Evolutionary conservation across 2,113 vertebrate genomes (phyloP), one percentile per base, ranked within the genome.

Genomic region (Cavia porcellus): DNA sequence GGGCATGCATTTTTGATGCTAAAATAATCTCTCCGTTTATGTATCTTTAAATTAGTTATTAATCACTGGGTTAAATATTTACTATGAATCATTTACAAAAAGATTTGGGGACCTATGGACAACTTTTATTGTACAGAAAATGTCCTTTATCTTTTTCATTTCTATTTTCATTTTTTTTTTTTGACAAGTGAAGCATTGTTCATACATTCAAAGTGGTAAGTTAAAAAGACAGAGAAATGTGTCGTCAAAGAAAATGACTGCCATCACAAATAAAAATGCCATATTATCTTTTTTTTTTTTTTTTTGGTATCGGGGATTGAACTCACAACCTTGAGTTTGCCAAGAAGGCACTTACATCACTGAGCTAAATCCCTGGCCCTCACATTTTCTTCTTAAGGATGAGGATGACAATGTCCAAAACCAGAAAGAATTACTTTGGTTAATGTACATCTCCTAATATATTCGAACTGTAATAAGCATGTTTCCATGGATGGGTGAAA

Each of bases 51-150:
- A 45, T 75, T 35, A 52, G 2, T 45, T 45, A 5, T 64, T 89
- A 96, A 55, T 25, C 96, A 25, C 61, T 92, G 61, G 2, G 50
- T 79, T 91, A 96, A 95, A 90, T 68, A 77, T 19, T 91, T 97
- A 17, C 0, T 92, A 87, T 86, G 3, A 30, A 83, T 64, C 7
- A 86, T 52, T 45, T 89, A 75, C 87, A 92, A 38, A 66, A 17
- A 92, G n/a, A 13, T 0, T 5, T 86, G 8, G 19, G 70, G 19
- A 59, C 0, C 5, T 80, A 32, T 15, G 15, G 61, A 61, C 0
- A 28, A 1, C 83, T 32, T 83, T 84, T 91, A 1, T 64, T 77
- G 61, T 6, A 59, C 1, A 81, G 70, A 80, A 80, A 11, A 52
- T 80, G 42, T 20, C 3, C 9, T 0, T 86, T 90, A 47, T 28